Percentiles rank a stretch among this genome's conserved stretches.
phyloP scores from a whole-genome alignment of 1,140 invertebrate genomes.

The Steinernema feltiae region DNA sequence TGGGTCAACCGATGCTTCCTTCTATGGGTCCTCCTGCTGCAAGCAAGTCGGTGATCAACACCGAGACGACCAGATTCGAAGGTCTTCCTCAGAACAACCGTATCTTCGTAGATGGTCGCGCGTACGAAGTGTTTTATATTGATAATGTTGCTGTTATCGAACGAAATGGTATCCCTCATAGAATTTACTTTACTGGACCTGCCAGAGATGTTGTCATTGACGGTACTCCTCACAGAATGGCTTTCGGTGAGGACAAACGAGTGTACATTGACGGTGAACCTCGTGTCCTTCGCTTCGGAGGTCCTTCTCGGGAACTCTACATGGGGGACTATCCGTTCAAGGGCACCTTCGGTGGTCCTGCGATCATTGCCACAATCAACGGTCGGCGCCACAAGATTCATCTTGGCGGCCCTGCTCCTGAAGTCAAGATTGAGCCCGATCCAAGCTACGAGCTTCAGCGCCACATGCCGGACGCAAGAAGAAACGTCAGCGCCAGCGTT shows the following conservation, averaged over 20 bases:
- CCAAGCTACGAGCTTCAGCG: slow-evolving; percentile 50
- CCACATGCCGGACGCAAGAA: slow-evolving; percentile 40
- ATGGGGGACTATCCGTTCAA: slow-evolving; percentile 79
- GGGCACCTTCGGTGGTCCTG: slow-evolving; percentile 83
- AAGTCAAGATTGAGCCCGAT: slow-evolving; percentile 63
- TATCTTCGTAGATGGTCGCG: slow-evolving; percentile 56
- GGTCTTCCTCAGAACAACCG: slow-evolving; percentile 52
- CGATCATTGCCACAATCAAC: slow-evolving; percentile 73
- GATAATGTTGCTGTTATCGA: slow-evolving; percentile 28
- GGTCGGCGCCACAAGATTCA: slow-evolving; percentile 75
- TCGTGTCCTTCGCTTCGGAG: slow-evolving; percentile 75
- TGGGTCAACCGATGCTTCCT: not conserved
- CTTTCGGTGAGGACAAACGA: slow-evolving; percentile 53
- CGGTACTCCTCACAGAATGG: slow-evolving; percentile 38
- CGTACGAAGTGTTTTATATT: slow-evolving; percentile 49
- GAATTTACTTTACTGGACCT: slow-evolving; percentile 45
- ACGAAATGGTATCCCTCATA: slow-evolving; percentile 47
- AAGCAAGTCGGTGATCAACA: slow-evolving; percentile 30
- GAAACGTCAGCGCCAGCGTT: slow-evolving; percentile 16
- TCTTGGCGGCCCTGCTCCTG: slow-evolving; percentile 72
- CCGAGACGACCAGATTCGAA: slow-evolving; percentile 45
- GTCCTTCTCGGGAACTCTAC: slow-evolving; percentile 81
- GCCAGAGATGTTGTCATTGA: slow-evolving; percentile 46
- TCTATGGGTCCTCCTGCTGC: not conserved
- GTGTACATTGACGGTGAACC: slow-evolving; percentile 61